Percentiles rank a stretch among this genome's conserved stretches.
phyloP scores from a whole-genome alignment of 2,888 invertebrate species.

The Pocota personata region DNA sequence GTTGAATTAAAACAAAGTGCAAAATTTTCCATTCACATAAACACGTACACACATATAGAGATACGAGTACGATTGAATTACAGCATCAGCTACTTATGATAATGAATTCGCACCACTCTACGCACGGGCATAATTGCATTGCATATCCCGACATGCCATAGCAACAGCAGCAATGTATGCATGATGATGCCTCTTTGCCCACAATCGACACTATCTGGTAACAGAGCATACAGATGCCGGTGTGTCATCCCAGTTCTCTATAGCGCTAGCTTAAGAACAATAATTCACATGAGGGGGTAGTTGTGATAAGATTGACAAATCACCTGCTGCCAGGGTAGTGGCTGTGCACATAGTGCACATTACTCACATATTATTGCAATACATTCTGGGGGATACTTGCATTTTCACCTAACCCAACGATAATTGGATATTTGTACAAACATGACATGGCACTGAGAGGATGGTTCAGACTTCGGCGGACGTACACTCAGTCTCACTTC shows the following conservation, averaged over 20 bases:
- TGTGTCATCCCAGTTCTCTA: slow-evolving; percentile 4
- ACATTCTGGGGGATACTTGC: slow-evolving; percentile 50
- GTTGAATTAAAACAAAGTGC: slow-evolving; percentile 60
- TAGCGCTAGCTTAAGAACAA: slow-evolving; percentile 56
- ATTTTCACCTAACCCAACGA: slow-evolving; percentile 49
- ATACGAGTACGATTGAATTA: slow-evolving; percentile 64
- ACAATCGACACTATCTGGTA: slow-evolving; percentile 61
- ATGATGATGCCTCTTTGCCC: slow-evolving; percentile 69
- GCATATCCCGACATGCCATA: slow-evolving; percentile 38
- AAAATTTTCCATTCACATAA: slow-evolving; percentile 53
- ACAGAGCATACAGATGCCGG: not conserved
- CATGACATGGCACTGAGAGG: not conserved
- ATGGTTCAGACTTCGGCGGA: not conserved
- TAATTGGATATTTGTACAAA: slow-evolving; percentile 70
- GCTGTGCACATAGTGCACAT: slow-evolving; percentile 34
- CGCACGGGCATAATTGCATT: slow-evolving; percentile 64
- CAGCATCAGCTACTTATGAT: slow-evolving; percentile 73
- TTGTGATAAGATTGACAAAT: slow-evolving; percentile 25
- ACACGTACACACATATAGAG: not conserved
- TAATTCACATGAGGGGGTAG: slow-evolving; percentile 30
- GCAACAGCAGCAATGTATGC: slow-evolving; percentile 24
- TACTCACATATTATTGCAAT: slow-evolving; percentile 67
- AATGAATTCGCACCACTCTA: slow-evolving; percentile 68
- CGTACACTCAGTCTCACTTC: too few relatives aligned
- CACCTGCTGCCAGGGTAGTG: slow-evolving; percentile 9